These are phyloP conservation scores for Alosa alosa DNA, from an alignment of 2,113 vertebrate species.

Conservation along the genomic window DNA sequence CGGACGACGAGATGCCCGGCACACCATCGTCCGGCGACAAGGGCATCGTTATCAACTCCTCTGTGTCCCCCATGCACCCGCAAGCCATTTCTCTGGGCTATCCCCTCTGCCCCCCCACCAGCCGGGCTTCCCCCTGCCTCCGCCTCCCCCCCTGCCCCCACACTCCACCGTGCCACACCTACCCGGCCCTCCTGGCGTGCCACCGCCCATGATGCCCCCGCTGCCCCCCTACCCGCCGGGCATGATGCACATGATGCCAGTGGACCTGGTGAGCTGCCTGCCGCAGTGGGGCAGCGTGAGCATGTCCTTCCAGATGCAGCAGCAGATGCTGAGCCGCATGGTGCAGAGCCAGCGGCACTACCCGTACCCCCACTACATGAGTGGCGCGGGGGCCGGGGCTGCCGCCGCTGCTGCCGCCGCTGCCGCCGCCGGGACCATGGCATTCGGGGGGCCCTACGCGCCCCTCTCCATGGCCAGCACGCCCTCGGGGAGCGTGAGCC, in stretches of 20 bases:
- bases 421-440: slow-evolving; percentile 52
- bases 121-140: slow-evolving; percentile 65
- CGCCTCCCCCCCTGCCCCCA: slow-evolving; percentile 58
- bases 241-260: slow-evolving; percentile 88
- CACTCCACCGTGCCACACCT: slow-evolving; percentile 68
- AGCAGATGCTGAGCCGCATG: slow-evolving; percentile 97
- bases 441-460: slow-evolving; percentile 81
- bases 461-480: slow-evolving; percentile 76
- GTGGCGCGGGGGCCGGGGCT: slow-evolving; percentile 53
- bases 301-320: slow-evolving; percentile 99
- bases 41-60: slow-evolving; percentile 89
- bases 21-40: slow-evolving; percentile 83
- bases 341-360: slow-evolving; percentile 87
- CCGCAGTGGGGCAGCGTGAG: slow-evolving; percentile 91
- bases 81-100: slow-evolving; percentile 80
- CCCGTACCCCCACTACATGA: slow-evolving; percentile 83
- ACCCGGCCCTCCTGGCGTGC: slow-evolving; percentile 67
- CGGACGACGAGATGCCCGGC: slow-evolving; percentile 89
- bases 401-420: background rate
- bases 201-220: slow-evolving; percentile 79
- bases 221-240: slow-evolving; percentile 79
- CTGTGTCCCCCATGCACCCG: slow-evolving; percentile 74
- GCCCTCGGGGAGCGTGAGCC: slow-evolving; percentile 56
- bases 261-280: slow-evolving; percentile 89
- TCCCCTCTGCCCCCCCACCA: slow-evolving; percentile 80